Percentiles rank a stretch among this genome's conserved stretches.
Evolutionary conservation across 2,888 invertebrate species (phyloP).

Genomic region (Sphaeridia pumilis): DNA sequence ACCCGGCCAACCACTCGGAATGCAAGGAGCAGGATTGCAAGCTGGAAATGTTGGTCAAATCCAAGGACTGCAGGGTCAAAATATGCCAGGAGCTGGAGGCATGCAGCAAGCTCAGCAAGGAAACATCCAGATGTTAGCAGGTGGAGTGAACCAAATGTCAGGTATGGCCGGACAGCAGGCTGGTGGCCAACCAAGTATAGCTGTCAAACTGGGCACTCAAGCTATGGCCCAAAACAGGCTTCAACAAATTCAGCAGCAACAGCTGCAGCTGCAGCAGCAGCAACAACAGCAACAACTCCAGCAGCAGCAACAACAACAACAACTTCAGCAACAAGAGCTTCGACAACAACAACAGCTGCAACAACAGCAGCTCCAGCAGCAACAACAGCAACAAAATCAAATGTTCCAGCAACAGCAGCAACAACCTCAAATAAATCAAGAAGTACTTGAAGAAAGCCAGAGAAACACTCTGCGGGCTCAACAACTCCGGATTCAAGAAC

Average conservation of each 20-base stretch:
- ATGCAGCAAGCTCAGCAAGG: too few relatives aligned
- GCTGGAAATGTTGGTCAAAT: too few relatives aligned
- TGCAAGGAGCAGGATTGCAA: not conserved
- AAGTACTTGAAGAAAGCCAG: conserved; percentile 48
- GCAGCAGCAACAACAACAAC: conserved; percentile 41
- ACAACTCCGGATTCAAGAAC: conserved; percentile 61
- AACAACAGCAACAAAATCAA: conserved; percentile 38
- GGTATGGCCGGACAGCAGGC: too few relatives aligned
- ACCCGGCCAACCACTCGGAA: conserved; percentile 7
- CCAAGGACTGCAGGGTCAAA: not conserved
- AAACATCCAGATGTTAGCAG: conserved; percentile 4
- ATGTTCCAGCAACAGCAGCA: conserved; percentile 39
- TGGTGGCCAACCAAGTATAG: too few relatives aligned
- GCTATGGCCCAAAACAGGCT: not conserved
- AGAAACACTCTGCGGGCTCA: conserved; percentile 66
- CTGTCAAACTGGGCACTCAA: not conserved
- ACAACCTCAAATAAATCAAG: not conserved
- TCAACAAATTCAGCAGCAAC: too few relatives aligned
- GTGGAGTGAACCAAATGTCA: conserved; percentile 8
- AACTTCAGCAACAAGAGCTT: conserved; percentile 38
- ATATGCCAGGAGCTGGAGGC: not conserved
- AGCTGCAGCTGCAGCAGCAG: conserved; percentile 31
- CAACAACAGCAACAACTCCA: conserved; percentile 34
- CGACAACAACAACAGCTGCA: conserved; percentile 39
- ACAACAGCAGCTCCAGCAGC: conserved; percentile 38